Conservation (phyloP, 2,888 invertebrate species). For the Zaprionus lineosus region DNA sequence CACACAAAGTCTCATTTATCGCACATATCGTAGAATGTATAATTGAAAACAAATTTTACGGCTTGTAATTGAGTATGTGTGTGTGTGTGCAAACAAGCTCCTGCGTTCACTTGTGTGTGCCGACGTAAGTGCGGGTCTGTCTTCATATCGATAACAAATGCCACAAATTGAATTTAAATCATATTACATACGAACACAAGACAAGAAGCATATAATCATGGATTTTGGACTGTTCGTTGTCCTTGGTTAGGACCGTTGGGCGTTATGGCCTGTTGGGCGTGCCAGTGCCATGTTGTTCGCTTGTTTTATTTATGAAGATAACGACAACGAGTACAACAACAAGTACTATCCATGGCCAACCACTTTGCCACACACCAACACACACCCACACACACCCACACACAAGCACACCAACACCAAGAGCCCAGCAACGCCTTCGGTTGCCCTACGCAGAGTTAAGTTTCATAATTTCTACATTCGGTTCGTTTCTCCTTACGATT, state of each 20-base stretch:
- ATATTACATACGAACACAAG: conserved; percentile 57
- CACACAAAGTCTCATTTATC: conserved; percentile 19
- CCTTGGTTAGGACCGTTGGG: conserved; percentile 15
- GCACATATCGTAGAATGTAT: conserved; percentile 61
- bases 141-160: conserved; percentile 76
- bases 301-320: conserved; percentile 71
- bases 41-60: conserved; percentile 76
- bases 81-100: conserved; percentile 12
- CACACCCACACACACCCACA: too few species aligned
- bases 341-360: conserved; percentile 18
- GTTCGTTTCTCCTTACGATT: too few species aligned
- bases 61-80: conserved; percentile 65
- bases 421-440: conserved; percentile 42
- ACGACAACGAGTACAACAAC: conserved; percentile 21
- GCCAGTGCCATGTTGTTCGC: conserved; percentile 51
- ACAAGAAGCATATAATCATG: conserved; percentile 28
- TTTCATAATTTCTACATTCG: background rate
- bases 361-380: conserved; percentile 17
- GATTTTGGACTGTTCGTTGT: conserved; percentile 26
- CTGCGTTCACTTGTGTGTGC: too few species aligned
- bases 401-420: too few species aligned
- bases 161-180: conserved; percentile 75
- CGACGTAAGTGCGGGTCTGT: conserved; percentile 37
- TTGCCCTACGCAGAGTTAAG: conserved; percentile 43
- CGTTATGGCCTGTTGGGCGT: conserved; percentile 19